phyloP scores from a whole-genome alignment of 2,797 vertebrate species.

The Netta rufina region DNA sequence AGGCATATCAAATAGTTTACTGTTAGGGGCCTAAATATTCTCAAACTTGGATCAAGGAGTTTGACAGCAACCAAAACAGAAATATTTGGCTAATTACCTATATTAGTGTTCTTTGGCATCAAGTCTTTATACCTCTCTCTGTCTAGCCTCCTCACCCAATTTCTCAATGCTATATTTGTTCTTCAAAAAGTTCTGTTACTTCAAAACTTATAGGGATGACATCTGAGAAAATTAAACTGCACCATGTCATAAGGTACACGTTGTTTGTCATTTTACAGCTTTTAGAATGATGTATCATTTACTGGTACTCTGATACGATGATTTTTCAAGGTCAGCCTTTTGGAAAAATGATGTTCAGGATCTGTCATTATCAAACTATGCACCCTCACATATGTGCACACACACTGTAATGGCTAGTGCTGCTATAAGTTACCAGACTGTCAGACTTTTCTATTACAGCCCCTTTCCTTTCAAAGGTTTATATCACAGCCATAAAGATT shows the following conservation, averaged over 20 bases:
- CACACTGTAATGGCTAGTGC: background rate
- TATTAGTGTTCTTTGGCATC: background rate
- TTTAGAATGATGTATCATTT: background rate
- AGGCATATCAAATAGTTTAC: background rate
- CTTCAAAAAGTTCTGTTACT: background rate
- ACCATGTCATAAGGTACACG: background rate
- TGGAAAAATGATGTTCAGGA: background rate
- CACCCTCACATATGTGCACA: background rate
- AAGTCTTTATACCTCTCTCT: background rate
- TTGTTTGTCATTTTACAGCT: background rate
- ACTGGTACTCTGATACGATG: background rate
- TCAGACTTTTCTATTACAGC: background rate
- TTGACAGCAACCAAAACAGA: background rate
- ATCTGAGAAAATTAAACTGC: background rate
- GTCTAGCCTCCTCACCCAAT: background rate
- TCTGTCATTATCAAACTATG: background rate
- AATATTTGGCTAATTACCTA: background rate
- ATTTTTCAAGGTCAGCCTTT: constrained; percentile 41
- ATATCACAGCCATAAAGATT: background rate
- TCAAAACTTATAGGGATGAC: background rate
- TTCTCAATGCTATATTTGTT: background rate
- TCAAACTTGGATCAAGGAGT: background rate
- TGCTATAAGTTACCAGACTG: background rate
- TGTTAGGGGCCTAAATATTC: background rate
- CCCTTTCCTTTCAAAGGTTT: background rate